These are phyloP conservation scores for Okapia johnstoni DNA, from an alignment of 2,113 vertebrate genomes.

Conservation along the genomic window DNA sequence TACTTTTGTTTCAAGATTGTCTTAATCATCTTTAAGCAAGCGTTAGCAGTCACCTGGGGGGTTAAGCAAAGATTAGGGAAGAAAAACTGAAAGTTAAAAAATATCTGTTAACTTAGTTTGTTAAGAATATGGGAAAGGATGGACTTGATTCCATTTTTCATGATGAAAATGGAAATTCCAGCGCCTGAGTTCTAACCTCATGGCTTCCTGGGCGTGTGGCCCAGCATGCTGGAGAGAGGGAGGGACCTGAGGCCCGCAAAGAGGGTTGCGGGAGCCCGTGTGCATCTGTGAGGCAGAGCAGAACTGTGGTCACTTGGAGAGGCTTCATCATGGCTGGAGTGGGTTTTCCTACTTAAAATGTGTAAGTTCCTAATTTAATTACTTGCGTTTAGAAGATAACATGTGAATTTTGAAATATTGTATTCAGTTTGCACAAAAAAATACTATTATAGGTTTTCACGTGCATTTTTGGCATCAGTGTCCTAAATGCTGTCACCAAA, in stretches of 20 bases:
- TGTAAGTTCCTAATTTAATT: not conserved
- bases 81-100: not conserved
- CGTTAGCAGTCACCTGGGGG: not conserved
- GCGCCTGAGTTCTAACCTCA: not conserved
- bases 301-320: rapidly evolving
- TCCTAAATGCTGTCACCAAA: not conserved
- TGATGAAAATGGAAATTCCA: not conserved
- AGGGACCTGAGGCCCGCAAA: not conserved
- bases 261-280: not conserved
- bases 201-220: not conserved
- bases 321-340: not conserved
- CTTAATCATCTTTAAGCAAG: not conserved
- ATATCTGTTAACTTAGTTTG: not conserved
- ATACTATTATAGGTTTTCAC: not conserved
- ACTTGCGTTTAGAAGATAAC: not conserved
- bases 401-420: not conserved
- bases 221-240: not conserved
- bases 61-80: not conserved
- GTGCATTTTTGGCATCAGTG: not conserved
- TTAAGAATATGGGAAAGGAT: not conserved
- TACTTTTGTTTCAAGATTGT: not conserved
- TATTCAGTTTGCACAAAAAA: not conserved
- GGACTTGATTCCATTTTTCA: not conserved
- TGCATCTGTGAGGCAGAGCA: not conserved
- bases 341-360: not conserved